A percentile compares a stretch with the other conserved stretches of the same genome.
Evolutionary conservation across 2,113 vertebrate species (phyloP).

Genomic region (Grammomys surdaster): DNA sequence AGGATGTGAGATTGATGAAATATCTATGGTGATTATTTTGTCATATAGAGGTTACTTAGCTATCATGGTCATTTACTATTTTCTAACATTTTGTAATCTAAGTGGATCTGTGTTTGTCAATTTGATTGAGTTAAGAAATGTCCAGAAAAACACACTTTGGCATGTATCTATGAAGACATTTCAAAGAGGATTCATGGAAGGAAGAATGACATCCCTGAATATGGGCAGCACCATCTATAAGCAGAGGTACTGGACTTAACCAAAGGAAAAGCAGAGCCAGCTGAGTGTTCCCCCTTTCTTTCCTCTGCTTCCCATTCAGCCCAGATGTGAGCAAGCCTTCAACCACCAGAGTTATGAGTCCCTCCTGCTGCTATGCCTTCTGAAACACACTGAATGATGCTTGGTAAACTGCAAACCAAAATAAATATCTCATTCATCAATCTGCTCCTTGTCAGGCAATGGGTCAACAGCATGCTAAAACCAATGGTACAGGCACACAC

Average conservation of each 20-base stretch:
- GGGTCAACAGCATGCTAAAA: not conserved
- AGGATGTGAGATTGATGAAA: not conserved
- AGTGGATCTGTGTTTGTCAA: not conserved
- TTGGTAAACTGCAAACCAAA: not conserved
- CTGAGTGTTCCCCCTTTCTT: not conserved
- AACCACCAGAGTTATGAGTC: not conserved
- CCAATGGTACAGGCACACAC: not conserved
- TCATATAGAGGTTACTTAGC: not conserved
- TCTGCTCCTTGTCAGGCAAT: not conserved
- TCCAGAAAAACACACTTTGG: not conserved
- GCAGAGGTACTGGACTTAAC: not conserved
- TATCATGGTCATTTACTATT: not conserved
- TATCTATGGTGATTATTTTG: not conserved
- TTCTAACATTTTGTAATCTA: not conserved
- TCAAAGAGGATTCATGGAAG: not conserved
- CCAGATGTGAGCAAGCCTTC: not conserved
- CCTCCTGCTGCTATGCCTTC: not conserved
- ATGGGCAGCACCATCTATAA: not conserved
- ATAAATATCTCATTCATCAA: not conserved
- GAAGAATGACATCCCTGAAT: not conserved
- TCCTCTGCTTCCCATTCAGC: not conserved
- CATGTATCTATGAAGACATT: not conserved
- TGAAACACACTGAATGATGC: not conserved
- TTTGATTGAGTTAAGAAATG: not conserved
- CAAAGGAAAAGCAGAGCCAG: not conserved